A percentile compares a stretch with the other conserved stretches of the same genome.
These are phyloP conservation scores for Glaucopsyche alexis DNA, from an alignment of 2,888 invertebrate species.

Conservation along the genomic window DNA sequence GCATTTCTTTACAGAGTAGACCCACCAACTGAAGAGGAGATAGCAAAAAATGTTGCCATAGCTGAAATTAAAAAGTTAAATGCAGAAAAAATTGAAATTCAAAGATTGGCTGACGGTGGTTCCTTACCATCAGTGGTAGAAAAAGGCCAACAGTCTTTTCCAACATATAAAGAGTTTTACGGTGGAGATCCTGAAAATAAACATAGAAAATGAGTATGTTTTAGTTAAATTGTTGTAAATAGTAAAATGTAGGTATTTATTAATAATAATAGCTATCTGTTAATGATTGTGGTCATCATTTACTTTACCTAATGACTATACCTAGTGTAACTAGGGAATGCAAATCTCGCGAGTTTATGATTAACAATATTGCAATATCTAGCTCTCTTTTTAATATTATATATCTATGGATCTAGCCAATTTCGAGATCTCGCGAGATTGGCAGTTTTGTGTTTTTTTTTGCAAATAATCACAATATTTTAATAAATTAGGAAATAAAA, in stretches of 20 bases:
- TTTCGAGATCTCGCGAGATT: too few relatives aligned
- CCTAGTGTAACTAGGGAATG: too few relatives aligned
- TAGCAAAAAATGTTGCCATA: constrained; percentile 84
- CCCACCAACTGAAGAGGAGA: constrained; percentile 87
- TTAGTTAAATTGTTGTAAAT: constrained; percentile 29
- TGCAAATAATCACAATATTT: too few relatives aligned
- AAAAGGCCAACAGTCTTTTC: constrained; percentile 69
- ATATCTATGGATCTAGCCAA: too few relatives aligned
- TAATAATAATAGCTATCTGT: not conserved
- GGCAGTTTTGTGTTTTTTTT: too few relatives aligned
- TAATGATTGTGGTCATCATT: not conserved
- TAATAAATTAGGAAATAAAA: too few relatives aligned
- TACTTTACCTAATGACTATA: not conserved
- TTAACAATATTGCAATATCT: too few relatives aligned
- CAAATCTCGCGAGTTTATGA: too few relatives aligned
- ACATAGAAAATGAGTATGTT: constrained; percentile 39
- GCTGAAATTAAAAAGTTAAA: constrained; percentile 87
- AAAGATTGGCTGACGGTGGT: constrained; percentile 74
- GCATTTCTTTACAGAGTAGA: constrained; percentile 60
- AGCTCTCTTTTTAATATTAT: too few relatives aligned
- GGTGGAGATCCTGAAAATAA: constrained; percentile 53
- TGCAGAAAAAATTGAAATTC: constrained; percentile 84
- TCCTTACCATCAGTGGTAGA: constrained; percentile 52
- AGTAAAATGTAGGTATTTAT: constrained; percentile 19
- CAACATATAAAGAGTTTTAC: constrained; percentile 82